Evolutionary conservation across 2,113 vertebrate genomes (phyloP), one percentile per base, ranked within the genome.

Genomic region (Mesitornis unicolor): DNA sequence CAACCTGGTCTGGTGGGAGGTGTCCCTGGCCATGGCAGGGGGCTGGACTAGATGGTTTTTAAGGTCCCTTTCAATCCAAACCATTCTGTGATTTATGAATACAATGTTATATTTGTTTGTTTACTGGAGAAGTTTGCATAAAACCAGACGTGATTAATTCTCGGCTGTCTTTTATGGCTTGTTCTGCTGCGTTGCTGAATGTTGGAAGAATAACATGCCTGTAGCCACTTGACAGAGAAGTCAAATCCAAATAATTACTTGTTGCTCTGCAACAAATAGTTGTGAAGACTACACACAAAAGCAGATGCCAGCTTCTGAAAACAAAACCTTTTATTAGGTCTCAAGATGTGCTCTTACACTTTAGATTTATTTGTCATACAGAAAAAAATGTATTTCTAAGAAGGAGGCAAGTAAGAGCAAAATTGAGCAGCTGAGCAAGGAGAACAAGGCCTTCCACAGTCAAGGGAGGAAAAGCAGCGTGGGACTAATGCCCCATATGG

Each of bases 391-490:
- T 53, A 2, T 33, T 91, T 86, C 35, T 57, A 36, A 22, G 31
- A 70, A 77, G 45, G 70, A n/a, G 33, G 5, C 36, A 54, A 50
- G 16, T 18, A 33, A 25, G 10, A 57, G n/a, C 36, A 28, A 29
- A 54, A 40, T 16, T 65, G 36, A 77, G 8, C 13, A 53, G 21
- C n/a, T 65, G 43, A 50, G 24, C 16, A 74, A 19, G 31, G 1
- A 42, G 25, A n/a, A 18, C 7, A 26, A 57, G 15, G 28, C 61
- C 19, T 80, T 79, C 21, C 61, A 9, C 3, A 22, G 13, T 19
- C 20, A 19, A 47, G 26, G 16, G 38, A 68, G n/a, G 36, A 57
- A 42, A 42, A 75, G 38, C 10, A 16, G 15, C 0, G 0, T 54
- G 60, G 56, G 53, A 40, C 40, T 50, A 13, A 12, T 15, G 8